Conservation (phyloP, 2,113 vertebrate genomes). For the Esox niger region DNA sequence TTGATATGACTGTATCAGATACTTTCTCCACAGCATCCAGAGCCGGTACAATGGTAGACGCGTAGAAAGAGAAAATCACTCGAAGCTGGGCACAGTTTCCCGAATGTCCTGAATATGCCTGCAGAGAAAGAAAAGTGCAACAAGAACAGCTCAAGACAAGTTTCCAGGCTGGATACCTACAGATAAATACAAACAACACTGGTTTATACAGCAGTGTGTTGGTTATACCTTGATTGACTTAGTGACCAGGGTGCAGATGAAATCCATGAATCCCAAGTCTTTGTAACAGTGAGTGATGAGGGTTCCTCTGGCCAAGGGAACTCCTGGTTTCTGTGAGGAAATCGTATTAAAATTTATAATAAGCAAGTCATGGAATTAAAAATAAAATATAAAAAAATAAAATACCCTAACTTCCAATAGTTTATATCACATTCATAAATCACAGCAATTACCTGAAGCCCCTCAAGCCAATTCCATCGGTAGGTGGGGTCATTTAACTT, state of each 20-base stretch:
- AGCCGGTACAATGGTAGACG: constrained; percentile 83
- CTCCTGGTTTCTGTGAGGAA: constrained; percentile 81
- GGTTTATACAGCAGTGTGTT: background rate
- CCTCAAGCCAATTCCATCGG: constrained; percentile 90
- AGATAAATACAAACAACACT: background rate
- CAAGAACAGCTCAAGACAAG: background rate
- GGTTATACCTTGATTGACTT: constrained; percentile 82
- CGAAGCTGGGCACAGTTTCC: constrained; percentile 77
- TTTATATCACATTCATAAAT: background rate
- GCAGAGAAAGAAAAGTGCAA: constrained; percentile 7
- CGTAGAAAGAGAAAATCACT: constrained; percentile 92
- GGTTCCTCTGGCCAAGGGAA: constrained; percentile 84
- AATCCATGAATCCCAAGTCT: constrained; percentile 95
- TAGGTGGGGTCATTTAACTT: constrained; percentile 79
- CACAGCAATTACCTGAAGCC: constrained; percentile 78
- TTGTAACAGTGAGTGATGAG: constrained; percentile 91
- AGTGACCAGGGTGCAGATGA: constrained; percentile 88
- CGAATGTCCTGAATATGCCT: constrained; percentile 80
- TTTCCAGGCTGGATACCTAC: background rate
- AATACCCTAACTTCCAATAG: background rate
- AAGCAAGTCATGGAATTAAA: background rate
- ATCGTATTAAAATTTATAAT: background rate
- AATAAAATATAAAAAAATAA: background rate
- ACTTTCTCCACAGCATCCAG: constrained; percentile 76
- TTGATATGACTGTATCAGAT: constrained; percentile 80